phyloP scores from a whole-genome alignment of 1,140 invertebrate species.

The Arion vulgaris region DNA sequence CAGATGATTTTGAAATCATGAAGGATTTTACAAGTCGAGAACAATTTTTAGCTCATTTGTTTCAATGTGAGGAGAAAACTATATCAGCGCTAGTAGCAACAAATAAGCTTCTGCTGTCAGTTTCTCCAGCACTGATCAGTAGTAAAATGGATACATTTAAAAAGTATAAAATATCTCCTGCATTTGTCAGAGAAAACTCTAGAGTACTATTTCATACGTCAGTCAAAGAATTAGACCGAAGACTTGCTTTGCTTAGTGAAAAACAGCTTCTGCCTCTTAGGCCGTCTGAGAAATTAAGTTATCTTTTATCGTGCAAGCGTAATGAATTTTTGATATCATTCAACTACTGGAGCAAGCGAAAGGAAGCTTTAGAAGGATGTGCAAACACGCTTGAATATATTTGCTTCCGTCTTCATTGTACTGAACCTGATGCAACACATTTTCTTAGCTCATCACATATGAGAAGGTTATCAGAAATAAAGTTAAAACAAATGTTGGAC shows the following conservation, averaged over 20 bases:
- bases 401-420: neutral
- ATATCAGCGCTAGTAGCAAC: neutral
- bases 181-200: neutral
- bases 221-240: neutral
- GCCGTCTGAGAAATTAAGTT: neutral
- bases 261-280: neutral
- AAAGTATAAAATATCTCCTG: neutral
- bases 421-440: neutral
- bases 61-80: neutral
- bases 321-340: neutral
- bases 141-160: neutral
- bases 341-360: neutral
- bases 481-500: neutral
- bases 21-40: neutral
- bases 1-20: neutral
- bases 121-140: neutral
- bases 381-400: neutral
- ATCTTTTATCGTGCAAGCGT: neutral
- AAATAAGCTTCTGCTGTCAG: neutral
- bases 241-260: neutral
- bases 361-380: slow-evolving; percentile 1
- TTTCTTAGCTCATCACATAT: neutral
- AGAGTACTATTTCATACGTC: neutral
- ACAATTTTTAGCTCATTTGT: neutral
- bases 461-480: neutral